Evolutionary conservation across 2,888 invertebrate genomes (phyloP).

Genomic region (Lacanobia wlatinum): DNA sequence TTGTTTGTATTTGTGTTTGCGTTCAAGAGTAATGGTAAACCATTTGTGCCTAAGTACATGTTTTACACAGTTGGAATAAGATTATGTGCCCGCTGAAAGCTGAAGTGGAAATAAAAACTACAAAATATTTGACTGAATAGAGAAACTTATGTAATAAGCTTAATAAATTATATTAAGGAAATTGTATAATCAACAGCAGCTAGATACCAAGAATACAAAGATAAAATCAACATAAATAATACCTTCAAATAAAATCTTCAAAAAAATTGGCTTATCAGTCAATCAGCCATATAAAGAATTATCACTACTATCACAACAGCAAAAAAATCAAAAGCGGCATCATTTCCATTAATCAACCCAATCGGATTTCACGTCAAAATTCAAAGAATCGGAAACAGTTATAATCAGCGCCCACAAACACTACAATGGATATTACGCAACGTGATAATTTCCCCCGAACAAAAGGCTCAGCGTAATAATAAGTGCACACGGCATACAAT

Average conservation of each 20-base stretch:
- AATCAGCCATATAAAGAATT: neutral
- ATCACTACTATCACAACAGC: neutral
- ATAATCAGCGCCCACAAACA: slow-evolving; percentile 71
- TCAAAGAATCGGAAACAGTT: slow-evolving; percentile 63
- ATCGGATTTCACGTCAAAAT: slow-evolving; percentile 59
- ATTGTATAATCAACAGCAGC: neutral
- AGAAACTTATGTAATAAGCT: no score
- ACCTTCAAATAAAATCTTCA: neutral
- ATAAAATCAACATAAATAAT: neutral
- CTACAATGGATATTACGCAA: slow-evolving; percentile 80
- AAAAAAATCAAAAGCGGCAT: slow-evolving; percentile 15
- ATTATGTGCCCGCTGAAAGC: neutral
- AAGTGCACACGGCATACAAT: slow-evolving; percentile 76
- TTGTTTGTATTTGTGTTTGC: slow-evolving; percentile 25
- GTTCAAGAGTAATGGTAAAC: slow-evolving; percentile 15
- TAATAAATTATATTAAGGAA: no score
- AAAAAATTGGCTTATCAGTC: slow-evolving; percentile 7
- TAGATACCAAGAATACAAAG: neutral
- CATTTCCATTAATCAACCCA: slow-evolving; percentile 51
- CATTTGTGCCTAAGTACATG: neutral
- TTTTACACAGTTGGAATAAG: neutral
- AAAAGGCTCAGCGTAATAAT: slow-evolving; percentile 80
- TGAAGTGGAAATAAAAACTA: neutral
- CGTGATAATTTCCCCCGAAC: slow-evolving; percentile 81
- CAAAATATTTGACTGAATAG: neutral